Conservation (phyloP, 2,113 vertebrate genomes). For the Rhynchopsitta pachyrhyncha region DNA sequence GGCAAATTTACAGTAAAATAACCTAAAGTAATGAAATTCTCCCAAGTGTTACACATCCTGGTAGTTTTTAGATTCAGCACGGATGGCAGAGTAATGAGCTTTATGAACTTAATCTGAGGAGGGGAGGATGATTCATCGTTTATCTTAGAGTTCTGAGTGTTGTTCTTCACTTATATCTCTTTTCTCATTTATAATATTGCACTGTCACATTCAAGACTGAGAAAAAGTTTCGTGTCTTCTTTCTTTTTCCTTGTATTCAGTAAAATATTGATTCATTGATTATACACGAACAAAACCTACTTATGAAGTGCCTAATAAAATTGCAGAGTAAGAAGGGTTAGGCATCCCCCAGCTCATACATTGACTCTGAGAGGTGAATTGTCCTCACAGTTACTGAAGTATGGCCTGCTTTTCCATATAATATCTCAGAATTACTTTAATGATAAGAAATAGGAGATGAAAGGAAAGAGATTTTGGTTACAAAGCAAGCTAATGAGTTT, state of each 20-base stretch:
- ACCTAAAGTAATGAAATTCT: neutral
- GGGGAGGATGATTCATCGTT: neutral
- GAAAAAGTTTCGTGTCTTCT: neutral
- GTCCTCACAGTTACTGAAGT: neutral
- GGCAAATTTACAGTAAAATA: constrained; percentile 1
- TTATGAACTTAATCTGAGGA: neutral
- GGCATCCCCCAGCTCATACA: neutral
- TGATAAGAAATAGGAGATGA: neutral
- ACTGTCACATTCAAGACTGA: neutral
- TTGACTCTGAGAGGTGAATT: neutral
- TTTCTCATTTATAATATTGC: neutral
- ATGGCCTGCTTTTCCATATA: neutral
- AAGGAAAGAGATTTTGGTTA: neutral
- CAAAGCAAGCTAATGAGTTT: neutral
- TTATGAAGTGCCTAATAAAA: neutral
- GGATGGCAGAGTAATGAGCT: neutral
- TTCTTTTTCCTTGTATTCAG: neutral
- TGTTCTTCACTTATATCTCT: neutral
- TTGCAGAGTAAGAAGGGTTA: neutral
- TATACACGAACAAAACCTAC: neutral
- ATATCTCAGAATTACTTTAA: neutral
- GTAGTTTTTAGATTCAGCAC: neutral
- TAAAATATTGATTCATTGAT: neutral
- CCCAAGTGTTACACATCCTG: neutral
- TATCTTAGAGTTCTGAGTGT: neutral